Percentiles rank a stretch among this genome's conserved stretches.
These are phyloP conservation scores for Cactoblastis cactorum DNA, from an alignment of 2,888 invertebrate genomes.

Conservation along the genomic window DNA sequence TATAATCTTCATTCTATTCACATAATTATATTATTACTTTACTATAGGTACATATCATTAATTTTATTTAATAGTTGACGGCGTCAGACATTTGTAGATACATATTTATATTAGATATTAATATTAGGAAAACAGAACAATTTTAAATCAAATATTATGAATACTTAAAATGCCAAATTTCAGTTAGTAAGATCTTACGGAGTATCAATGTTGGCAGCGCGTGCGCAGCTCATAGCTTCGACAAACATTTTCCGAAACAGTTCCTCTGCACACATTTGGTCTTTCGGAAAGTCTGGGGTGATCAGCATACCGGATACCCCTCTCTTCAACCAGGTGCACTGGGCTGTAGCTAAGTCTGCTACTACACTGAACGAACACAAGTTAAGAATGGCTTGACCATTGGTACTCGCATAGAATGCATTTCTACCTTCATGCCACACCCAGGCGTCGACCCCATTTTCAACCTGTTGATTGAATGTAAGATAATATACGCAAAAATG, in stretches of 20 bases:
- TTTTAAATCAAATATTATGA: too few species aligned
- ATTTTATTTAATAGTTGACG: too few species aligned
- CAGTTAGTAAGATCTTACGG: too few species aligned
- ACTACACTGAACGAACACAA: constrained; percentile 51
- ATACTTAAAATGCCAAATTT: too few species aligned
- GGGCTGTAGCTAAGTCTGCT: constrained; percentile 46
- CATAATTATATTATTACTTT: too few species aligned
- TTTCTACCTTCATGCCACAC: constrained; percentile 44
- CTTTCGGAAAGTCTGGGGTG: constrained; percentile 45
- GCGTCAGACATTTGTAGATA: too few species aligned
- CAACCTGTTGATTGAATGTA: constrained; percentile 23
- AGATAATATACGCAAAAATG: too few species aligned
- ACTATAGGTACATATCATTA: too few species aligned
- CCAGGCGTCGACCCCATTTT: constrained; percentile 41
- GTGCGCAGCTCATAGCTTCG: constrained; percentile 52
- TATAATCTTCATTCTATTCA: background rate
- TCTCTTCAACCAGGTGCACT: constrained; percentile 58
- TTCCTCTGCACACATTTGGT: constrained; percentile 44
- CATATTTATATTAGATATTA: too few species aligned
- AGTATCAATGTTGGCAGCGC: constrained; percentile 42
- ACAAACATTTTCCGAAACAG: constrained; percentile 49
- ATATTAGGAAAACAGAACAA: too few species aligned
- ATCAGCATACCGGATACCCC: constrained; percentile 55
- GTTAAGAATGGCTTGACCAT: constrained; percentile 52
- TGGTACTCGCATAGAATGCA: constrained; percentile 42